Percentiles rank a stretch among this genome's conserved stretches.
Conservation (phyloP, 2,888 invertebrate genomes). For the Eupithecia vulgata region DNA sequence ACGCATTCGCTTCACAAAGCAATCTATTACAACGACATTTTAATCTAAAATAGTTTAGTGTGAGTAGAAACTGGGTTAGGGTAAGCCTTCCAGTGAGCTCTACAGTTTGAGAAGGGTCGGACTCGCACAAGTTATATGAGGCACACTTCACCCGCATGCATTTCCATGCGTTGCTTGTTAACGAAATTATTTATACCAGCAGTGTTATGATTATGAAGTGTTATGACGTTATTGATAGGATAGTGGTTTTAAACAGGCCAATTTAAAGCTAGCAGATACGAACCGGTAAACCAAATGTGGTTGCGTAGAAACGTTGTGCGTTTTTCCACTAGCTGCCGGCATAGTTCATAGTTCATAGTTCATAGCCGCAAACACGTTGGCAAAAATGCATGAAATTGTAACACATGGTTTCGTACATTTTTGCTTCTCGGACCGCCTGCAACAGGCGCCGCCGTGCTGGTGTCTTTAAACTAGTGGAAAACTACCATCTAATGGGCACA, state of each 20-base stretch:
- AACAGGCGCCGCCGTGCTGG: neutral
- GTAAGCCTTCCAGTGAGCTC: constrained; percentile 52
- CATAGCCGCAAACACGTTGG: no score
- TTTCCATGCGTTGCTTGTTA: constrained; percentile 46
- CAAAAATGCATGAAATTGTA: neutral
- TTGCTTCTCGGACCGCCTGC: neutral
- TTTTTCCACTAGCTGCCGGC: neutral
- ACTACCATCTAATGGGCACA: neutral
- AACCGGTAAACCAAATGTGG: neutral
- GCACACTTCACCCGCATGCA: constrained; percentile 51
- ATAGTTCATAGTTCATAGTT: no score
- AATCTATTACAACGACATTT: constrained; percentile 50
- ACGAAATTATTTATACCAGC: constrained; percentile 18
- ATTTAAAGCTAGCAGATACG: neutral
- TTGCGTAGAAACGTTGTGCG: neutral
- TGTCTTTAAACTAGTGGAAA: neutral
- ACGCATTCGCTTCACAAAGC: constrained; percentile 15
- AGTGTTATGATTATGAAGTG: neutral
- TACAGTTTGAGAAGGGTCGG: constrained; percentile 63
- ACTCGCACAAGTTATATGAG: constrained; percentile 62
- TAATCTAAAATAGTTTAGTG: constrained; percentile 54
- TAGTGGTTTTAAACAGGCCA: neutral
- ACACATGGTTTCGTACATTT: neutral
- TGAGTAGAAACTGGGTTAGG: constrained; percentile 56
- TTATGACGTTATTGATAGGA: neutral